Evolutionary conservation across 1,140 invertebrate genomes (phyloP), one percentile per base, ranked within the genome.

Genomic region (Himalopsyche phryganea): DNA sequence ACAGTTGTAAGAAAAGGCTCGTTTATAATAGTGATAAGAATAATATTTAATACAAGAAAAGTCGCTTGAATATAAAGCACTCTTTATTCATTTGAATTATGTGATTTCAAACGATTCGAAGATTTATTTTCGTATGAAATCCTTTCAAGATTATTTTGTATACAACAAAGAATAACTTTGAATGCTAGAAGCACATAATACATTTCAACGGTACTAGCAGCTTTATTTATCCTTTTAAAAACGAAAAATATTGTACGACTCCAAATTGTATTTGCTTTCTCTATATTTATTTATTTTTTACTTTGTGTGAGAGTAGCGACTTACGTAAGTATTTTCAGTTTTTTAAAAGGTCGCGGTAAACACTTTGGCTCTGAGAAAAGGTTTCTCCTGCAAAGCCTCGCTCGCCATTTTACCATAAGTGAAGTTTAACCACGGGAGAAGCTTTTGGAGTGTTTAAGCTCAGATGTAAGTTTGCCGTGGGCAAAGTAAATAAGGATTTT

Each of bases 271-370:
- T 28, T 28, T 28, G 23, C 23, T 3, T 28, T 28, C 9, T 28
- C 23, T 9, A 9, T 28, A 28, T 5, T 3, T 5, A 28, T 28
- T 5, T 28, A 28, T 28, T 28, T 5, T 28, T 28, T 28, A 28
- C 23, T 28, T 28, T 28, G 23, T 9, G 9, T 5, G 9, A 28
- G 23, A 28, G 9, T 28, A 9, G n/a, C n/a, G n/a, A n/a, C n/a
- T 28, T 28, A 28, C 23, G 23, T 28, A 9, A 28, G 23, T 28
- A 28, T n/a, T 55, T 55, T 45, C 51, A 46, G 53, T 48, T 50
- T 44, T 48, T 57, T 14, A 28, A 57, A 45, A 50, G 54, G 46
- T 57, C 54, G 54, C 49, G 20, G 47, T 44, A 57, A 57, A 50
- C 54, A 50, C 50, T 57, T 56, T 48, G n/a, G 18, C 13, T 4